Base-by-base conservation (phyloP, 2,113 vertebrate species). In the Bubo blakistoni region DNA sequence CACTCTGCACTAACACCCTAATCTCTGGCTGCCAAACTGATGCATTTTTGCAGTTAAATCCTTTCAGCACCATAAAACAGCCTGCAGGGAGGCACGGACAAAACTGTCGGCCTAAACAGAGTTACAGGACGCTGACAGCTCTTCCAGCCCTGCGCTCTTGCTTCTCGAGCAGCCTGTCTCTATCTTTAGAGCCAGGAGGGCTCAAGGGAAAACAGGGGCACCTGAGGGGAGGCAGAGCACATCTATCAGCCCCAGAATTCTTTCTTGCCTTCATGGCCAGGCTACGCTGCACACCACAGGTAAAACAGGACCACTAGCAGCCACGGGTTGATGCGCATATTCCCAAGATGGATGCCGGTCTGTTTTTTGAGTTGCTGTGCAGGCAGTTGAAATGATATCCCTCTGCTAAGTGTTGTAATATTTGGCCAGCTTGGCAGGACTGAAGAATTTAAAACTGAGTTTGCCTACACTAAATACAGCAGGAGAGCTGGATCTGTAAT, bases 41-140 rank as follows among this genome's bases (percentile, higher is more conserved):
- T 42, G 78, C 30, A 18, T 44, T 78, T 47, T 30, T 12, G n/a
- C 65, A 59, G 30, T 24, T 71, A 54, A 78, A 86, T 42, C 83
- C 54, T 80, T 11, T 26, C 21, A 79, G 25, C 21, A 32, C 2
- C 0, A 0, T n/a, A 55, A 57, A 76, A 34, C 0, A 66, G 13
- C 42, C 20, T 9, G 11, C 10, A 20, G 36, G 66, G 40, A 81
- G 67, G 15, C 34, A 17, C 0, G 6, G 58, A 44, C 32, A 49
- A 55, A 80, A 38, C 32, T 3, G 2, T 18, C 16, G 34, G 9
- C 66, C 24, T n/a, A 16, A n/a, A 32, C 3, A 47, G 51, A 51
- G n/a, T 55, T 22, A n/a, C 11, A 30, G 40, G 32, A 26, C 1
- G 3, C 22, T 3, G 11, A 15, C 8, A 49, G 65, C 54, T 42